These are phyloP conservation scores for Darevskia nairensis DNA, from an alignment of 2,797 vertebrate genomes.

Conservation along the genomic window DNA sequence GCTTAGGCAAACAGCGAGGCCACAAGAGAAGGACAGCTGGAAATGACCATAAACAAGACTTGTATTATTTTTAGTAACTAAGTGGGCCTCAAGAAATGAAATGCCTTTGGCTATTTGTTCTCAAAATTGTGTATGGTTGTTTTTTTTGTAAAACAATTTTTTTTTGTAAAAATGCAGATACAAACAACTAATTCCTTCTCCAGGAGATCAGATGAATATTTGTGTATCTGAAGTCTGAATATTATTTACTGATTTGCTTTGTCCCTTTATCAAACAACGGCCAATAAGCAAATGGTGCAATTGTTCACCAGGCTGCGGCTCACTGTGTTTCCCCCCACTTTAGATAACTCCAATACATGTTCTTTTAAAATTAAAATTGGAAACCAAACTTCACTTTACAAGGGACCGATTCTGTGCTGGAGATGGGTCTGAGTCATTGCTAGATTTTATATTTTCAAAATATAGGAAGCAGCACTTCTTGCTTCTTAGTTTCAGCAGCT, in stretches of 20 bases:
- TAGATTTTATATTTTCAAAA: background rate
- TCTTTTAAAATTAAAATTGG: background rate
- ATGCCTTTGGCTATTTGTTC: slow-evolving; percentile 4
- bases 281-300: background rate
- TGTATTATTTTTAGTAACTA: background rate
- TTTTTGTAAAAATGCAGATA: background rate
- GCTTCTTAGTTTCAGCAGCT: background rate
- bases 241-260: slow-evolving; percentile 8
- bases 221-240: slow-evolving; percentile 2
- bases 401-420: too few species aligned
- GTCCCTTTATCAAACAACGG: slow-evolving; percentile 7
- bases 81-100: slow-evolving; percentile 25
- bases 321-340: background rate
- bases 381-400: background rate
- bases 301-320: slow-evolving; percentile 13
- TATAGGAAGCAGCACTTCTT: background rate
- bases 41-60: background rate
- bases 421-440: background rate
- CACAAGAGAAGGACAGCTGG: slow-evolving; percentile 32
- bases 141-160: too few species aligned
- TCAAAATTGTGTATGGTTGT: background rate
- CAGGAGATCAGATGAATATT: background rate
- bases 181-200: background rate
- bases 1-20: background rate
- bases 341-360: background rate